These are phyloP conservation scores for Torymus texanus DNA, from an alignment of 2,888 invertebrate genomes.

Conservation along the genomic window DNA sequence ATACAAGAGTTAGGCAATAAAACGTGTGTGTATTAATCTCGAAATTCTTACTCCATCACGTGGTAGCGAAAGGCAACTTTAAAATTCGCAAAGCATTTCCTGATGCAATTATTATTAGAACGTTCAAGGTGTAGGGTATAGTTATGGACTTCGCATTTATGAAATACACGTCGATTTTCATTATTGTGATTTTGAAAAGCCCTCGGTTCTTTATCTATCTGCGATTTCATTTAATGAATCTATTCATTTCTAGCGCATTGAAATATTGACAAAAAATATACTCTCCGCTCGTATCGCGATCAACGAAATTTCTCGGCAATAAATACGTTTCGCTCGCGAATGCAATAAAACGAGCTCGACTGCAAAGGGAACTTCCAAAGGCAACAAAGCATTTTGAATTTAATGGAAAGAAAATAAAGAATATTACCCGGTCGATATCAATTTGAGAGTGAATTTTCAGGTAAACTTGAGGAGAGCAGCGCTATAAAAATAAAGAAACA, in stretches of 20 bases:
- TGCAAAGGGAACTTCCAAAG: neutral
- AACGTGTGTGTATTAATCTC: neutral
- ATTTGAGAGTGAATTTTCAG: conserved; percentile 48
- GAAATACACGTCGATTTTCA: neutral
- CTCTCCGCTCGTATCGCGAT: conserved; percentile 10
- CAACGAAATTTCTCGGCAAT: conserved; percentile 10
- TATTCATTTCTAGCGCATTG: conserved; percentile 11
- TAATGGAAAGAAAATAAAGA: conserved; percentile 34
- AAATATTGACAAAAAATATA: too few relatives aligned
- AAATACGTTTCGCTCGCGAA: conserved; percentile 5
- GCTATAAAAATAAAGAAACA: conserved; percentile 30
- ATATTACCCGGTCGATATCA: conserved; percentile 21
- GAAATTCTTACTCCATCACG: conserved; percentile 15
- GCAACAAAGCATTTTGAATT: conserved; percentile 49
- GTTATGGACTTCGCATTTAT: neutral
- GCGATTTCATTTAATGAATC: conserved; percentile 1
- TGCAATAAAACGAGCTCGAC: neutral
- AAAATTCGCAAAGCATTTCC: conserved; percentile 29
- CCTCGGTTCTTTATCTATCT: too few relatives aligned
- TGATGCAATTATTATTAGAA: conserved; percentile 32
- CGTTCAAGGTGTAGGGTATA: neutral
- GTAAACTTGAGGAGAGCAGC: conserved; percentile 38
- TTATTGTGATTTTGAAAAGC: neutral
- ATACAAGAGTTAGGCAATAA: neutral
- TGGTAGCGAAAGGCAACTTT: conserved; percentile 38